Evolutionary conservation across 2,797 vertebrate genomes (phyloP).

Genomic region (Liparis tanakae): DNA sequence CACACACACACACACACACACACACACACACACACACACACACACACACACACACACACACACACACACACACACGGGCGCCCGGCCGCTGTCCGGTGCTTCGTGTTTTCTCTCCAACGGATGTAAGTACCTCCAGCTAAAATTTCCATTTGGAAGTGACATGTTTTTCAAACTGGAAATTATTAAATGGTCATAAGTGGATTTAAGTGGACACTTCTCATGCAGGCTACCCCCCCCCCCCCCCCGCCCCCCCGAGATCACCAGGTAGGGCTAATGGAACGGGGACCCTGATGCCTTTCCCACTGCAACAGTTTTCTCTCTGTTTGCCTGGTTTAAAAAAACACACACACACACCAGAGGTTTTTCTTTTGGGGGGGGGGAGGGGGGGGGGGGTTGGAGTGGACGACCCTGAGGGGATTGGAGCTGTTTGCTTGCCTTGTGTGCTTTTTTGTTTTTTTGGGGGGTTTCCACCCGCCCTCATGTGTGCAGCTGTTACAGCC

Average conservation of each 20-base stretch:
- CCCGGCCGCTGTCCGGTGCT: slow-evolving; percentile 55
- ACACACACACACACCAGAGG: slow-evolving; percentile 75
- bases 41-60: slow-evolving; percentile 39
- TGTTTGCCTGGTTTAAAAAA: slow-evolving; percentile 77
- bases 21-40: slow-evolving; percentile 46
- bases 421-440: slow-evolving; percentile 81
- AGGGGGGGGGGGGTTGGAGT: slow-evolving; percentile 67
- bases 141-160: slow-evolving; percentile 71
- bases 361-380: slow-evolving; percentile 8
- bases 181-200: slow-evolving; percentile 66
- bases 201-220: slow-evolving; percentile 65
- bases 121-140: slow-evolving; percentile 64
- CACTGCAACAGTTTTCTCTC: slow-evolving; percentile 80
- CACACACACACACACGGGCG: slow-evolving; percentile 36
- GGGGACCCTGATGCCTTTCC: slow-evolving; percentile 70
- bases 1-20: slow-evolving; percentile 35
- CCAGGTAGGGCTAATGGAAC: slow-evolving; percentile 62
- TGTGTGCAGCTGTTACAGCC: slow-evolving; percentile 88
- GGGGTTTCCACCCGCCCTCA: slow-evolving; percentile 76
- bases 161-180: slow-evolving; percentile 68
- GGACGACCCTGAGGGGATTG: slow-evolving; percentile 85
- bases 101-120: slow-evolving; percentile 58
- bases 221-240: slow-evolving; percentile 17
- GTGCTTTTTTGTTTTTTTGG: slow-evolving; percentile 64
- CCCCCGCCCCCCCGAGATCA: slow-evolving; percentile 40